Evolutionary conservation across 1,140 invertebrate species (phyloP), one percentile per base, ranked within the genome.

Genomic region (Pachyrhynchus sulphureomaculatus): DNA sequence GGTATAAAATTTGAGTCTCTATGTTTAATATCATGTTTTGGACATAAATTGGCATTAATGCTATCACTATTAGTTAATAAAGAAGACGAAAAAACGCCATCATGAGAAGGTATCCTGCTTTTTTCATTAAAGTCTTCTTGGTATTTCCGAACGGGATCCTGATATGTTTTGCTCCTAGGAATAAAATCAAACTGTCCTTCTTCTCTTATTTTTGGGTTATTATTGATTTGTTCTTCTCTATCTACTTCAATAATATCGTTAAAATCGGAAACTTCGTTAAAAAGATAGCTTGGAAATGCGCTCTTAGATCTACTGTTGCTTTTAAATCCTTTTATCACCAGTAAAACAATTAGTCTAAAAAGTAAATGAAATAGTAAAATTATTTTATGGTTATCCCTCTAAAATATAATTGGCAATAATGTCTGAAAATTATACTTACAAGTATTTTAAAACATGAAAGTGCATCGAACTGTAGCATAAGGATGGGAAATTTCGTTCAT

Each of bases 231-330:
- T 15, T 45, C 32, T 3, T 45, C 39, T 29, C 26, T 6, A 10
- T 44, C 41, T 32, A 42, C 33, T 47, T 53, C 59, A 34, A 61
- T 24, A 17, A 61, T 61, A 54, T 54, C 59, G 26, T 61, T 29
- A 21, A 61, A 61, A 47, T 61, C 49, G 9, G 59, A 61, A 17
- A 61, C 59, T 15, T 54, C 36, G 26, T 61, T 54, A 3, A 61
- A 24, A 17, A 51, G 2, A 21, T 53, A 20, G 4, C 18, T 10
- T 8, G 21, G 33, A 36, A 26, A n/a, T 5, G 24, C 13, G 17
- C 9, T 9, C 15, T 33, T 32, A 42, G 17, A 13, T 4, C n/a
- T 44, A 42, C 12, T 15, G 29, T 8, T 42, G 9, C 24, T 41
- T 2, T 45, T 18, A 10, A 20, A 20, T 10, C 6, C 9, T 29